A percentile compares a stretch with the other conserved stretches of the same genome.
Evolutionary conservation across 2,797 vertebrate genomes (phyloP).

Genomic region (Sebastes trivittatus): DNA sequence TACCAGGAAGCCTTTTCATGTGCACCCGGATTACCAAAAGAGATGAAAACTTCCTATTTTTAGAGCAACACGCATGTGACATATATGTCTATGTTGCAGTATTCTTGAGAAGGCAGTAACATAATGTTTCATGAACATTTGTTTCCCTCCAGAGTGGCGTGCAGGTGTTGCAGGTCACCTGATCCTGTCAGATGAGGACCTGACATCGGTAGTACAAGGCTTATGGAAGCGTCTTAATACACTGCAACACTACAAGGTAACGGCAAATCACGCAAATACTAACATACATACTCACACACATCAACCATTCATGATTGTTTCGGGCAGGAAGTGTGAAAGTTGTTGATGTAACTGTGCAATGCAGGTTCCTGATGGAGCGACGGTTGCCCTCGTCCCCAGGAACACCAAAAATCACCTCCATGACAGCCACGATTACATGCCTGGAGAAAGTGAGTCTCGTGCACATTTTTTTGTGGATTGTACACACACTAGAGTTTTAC

Average conservation of each 20-base stretch:
- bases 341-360: neutral
- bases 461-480: neutral
- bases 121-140: neutral
- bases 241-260: conserved; percentile 96
- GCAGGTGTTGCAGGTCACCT: conserved; percentile 95
- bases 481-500: neutral
- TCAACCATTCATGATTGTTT: neutral
- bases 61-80: neutral
- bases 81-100: neutral
- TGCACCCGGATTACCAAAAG: neutral
- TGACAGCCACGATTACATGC: conserved; percentile 95
- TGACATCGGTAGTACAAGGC: conserved; percentile 94
- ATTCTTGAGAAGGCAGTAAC: neutral
- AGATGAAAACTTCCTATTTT: neutral
- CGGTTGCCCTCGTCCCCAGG: conserved; percentile 92
- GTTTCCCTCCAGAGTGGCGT: conserved; percentile 88
- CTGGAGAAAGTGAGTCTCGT: conserved; percentile 92
- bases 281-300: neutral
- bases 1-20: neutral
- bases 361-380: conserved; percentile 95
- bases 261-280: neutral
- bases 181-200: conserved; percentile 95
- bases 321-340: neutral
- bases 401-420: conserved; percentile 92
- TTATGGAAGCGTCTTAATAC: conserved; percentile 96